Base-by-base conservation (phyloP, 2,888 invertebrate genomes). In the Scaptomyza reducta region DNA sequence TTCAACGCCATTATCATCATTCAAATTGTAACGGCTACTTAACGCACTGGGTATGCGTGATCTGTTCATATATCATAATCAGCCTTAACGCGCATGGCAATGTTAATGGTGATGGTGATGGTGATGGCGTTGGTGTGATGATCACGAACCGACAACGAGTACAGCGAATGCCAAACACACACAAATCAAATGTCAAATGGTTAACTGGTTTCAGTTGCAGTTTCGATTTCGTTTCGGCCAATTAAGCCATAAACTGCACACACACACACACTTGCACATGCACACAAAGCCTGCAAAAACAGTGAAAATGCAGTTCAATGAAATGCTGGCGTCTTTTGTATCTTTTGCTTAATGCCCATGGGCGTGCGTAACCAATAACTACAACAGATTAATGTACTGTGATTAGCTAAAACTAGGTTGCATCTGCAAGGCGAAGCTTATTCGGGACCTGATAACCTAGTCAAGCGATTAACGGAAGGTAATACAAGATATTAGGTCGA, bases 11-110 rank as follows among this genome's bases (percentile, higher is more conserved):
- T 33, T 49, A 22, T 62, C 54, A 55, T 6, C 60, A 81, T 79
- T 82, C 70, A 77, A 86, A 82, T 85, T 69, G 73, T 79, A 82
- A 82, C 85, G 72, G 64, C 76, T 68, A 67, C 63, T 74, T 74
- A 55, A 80, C 64, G 84, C 81, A 67, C 59, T 60, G 55, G 76
- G 82, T 81, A 81, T 80, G 80, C 87, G 79, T 87, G 85, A 78
- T 84, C 64, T 65, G 65, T 61, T 55, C 56, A 59, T 10, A 44
- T 42, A 56, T 49, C 62, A 73, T 66, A 44, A 79, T 69, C 31
- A 64, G 62, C 58, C n/a, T 11, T 44, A 46, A 61, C 54, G 74
- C 57, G 74, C 58, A 77, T 31, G 31, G 10, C 2, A 9, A 31
- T 22, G 22, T 1, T 22, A 3, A 22, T 31, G 29, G 29, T 10